Evolutionary conservation across 2,113 vertebrate species (phyloP).

Genomic region (Tachysurus vachellii): DNA sequence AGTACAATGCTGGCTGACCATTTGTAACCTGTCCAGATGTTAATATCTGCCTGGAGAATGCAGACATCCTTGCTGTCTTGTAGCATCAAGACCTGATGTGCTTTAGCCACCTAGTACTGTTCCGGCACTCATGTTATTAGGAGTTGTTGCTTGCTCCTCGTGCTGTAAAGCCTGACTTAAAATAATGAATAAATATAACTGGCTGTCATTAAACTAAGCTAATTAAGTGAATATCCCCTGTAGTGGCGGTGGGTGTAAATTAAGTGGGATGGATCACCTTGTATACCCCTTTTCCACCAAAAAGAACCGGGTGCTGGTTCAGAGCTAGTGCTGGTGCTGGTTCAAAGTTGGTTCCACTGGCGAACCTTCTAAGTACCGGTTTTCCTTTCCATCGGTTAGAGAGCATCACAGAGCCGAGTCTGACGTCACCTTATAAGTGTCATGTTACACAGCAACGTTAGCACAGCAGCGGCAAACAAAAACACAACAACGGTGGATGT

Average conservation of each 20-base stretch:
- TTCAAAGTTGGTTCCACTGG: too few relatives aligned
- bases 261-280: not conserved
- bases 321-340: too few relatives aligned
- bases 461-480: too few relatives aligned
- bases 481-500: too few relatives aligned
- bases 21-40: not conserved
- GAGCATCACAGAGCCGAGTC: too few relatives aligned
- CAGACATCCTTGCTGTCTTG: not conserved
- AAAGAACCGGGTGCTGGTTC: too few relatives aligned
- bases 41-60: not conserved
- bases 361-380: too few relatives aligned
- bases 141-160: not conserved
- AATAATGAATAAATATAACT: constrained; percentile 1
- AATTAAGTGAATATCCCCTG: not conserved
- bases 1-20: not conserved
- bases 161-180: not conserved
- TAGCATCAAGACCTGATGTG: not conserved
- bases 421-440: too few relatives aligned
- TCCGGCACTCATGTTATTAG: not conserved
- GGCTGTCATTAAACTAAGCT: not conserved
- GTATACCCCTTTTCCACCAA: too few relatives aligned
- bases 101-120: not conserved
- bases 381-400: too few relatives aligned
- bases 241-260: not conserved
- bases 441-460: too few relatives aligned